Evolutionary conservation across 2,888 invertebrate species (phyloP), one percentile per base, ranked within the genome.

Genomic region (Apodemia zela): DNA sequence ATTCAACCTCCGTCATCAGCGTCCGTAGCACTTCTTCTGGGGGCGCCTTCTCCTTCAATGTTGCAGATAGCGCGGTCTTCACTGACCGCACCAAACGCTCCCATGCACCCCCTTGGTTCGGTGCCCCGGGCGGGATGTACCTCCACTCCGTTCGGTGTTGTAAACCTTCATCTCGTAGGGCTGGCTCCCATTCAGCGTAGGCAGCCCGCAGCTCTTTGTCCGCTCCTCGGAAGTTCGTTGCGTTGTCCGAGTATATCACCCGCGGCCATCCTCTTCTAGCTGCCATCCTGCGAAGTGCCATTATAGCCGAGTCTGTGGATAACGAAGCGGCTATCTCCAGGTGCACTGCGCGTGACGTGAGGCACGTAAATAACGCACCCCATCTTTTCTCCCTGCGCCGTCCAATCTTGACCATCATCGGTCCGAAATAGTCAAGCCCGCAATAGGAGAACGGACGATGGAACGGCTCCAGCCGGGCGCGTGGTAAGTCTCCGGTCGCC

Each of bases 271-370:
- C 70, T 57, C 72, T 17, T 13, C 72, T 38, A 0, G 70, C 69
- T 0, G 63, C 59, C 65, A 72, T 67, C 10, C 72, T 57, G n/a
- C 69, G 54, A 0, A 71, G 60, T 0, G 71, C 71, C 67, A 72
- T 66, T 11, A 73, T 67, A 3, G 64, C 62, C 1, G 69, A 66
- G 42, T 67, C 67, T 0, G 68, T 63, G 0, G 59, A 54, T 4
- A 64, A 65, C 21, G 33, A 62, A n/a, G 59, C 21, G 5, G 38
- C 65, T 11, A 68, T 7, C 38, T 66, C 68, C 1, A 68, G 3
- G 33, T 67, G 64, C 2, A 67, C 51, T 4, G 66, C 67, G 7
- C 64, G 21, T 3, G 65, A 49, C 1, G 68, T 70, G 0, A 70
- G 49, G 57, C 68, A 70, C 0, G 66, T 68, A 51, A 69, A 67